Conservation (phyloP, 2,113 vertebrate species). For the Apus apus region DNA sequence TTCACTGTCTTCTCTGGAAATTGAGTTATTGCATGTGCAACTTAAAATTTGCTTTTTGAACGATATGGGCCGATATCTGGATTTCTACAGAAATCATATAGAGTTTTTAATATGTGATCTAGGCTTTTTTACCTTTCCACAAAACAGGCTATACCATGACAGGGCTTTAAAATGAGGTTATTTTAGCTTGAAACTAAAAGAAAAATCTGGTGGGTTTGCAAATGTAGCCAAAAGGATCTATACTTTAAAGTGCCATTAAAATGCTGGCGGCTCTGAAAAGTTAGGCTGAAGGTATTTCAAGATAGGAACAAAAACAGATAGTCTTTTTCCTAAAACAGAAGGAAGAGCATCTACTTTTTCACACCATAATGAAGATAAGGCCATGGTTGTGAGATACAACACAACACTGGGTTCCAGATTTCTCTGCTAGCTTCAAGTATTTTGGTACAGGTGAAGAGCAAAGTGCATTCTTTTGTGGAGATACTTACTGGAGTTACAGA, state of each 20-base stretch:
- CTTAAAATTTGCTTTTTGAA: background rate
- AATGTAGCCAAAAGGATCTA: background rate
- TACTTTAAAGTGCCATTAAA: background rate
- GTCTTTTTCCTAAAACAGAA: background rate
- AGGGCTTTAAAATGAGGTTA: background rate
- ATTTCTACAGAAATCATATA: background rate
- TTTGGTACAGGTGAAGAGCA: background rate
- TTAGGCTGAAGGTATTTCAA: background rate
- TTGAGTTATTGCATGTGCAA: background rate
- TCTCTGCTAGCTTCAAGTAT: background rate
- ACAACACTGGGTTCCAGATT: background rate
- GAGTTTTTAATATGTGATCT: background rate
- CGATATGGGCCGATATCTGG: fast-evolving
- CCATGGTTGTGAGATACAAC: background rate
- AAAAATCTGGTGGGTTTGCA: background rate
- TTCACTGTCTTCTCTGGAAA: background rate
- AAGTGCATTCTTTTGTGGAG: background rate
- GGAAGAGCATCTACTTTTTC: background rate
- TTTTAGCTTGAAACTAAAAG: background rate
- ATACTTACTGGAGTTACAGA: background rate
- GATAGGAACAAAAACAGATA: background rate
- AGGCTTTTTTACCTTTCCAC: background rate
- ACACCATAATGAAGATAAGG: background rate
- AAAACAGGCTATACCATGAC: background rate
- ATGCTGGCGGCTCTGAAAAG: background rate